A percentile compares a stretch with the other conserved stretches of the same genome.
Conservation (phyloP, 2,888 invertebrate genomes). For the Eumacrocentrus americanus region DNA sequence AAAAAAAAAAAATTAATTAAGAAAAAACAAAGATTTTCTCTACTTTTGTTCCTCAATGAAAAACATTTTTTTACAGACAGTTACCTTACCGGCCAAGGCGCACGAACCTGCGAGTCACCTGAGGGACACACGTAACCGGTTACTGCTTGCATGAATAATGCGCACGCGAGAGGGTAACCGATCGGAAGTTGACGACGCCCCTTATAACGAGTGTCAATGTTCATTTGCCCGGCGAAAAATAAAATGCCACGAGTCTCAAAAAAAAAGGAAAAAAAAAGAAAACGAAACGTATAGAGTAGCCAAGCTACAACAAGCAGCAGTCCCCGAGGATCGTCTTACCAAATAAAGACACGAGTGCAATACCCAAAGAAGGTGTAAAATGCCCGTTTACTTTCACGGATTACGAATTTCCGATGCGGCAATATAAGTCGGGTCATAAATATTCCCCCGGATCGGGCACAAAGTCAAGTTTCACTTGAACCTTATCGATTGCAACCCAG, state of each 20-base stretch:
- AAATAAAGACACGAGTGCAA: slow-evolving; percentile 8
- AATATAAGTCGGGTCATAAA: slow-evolving; percentile 3
- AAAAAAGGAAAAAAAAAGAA: background rate
- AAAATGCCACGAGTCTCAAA: slow-evolving; percentile 6
- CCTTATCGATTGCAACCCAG: background rate
- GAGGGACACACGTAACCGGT: slow-evolving; percentile 19
- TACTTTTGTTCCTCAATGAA: background rate
- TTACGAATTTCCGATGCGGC: background rate
- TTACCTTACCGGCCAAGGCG: background rate
- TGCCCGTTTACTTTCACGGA: slow-evolving; percentile 7
- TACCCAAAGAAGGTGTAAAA: slow-evolving; percentile 1
- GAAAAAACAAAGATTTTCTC: background rate
- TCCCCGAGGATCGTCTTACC: slow-evolving; percentile 10
- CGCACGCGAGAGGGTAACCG: slow-evolving; percentile 16
- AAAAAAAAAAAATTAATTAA: background rate
- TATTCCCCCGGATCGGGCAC: background rate
- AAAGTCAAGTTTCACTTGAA: slow-evolving; percentile 12
- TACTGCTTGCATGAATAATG: slow-evolving; percentile 29
- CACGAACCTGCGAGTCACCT: slow-evolving; percentile 10
- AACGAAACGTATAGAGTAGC: background rate
- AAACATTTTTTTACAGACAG: background rate
- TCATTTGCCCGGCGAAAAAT: slow-evolving; percentile 24
- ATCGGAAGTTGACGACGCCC: slow-evolving; percentile 29
- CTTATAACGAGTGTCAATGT: slow-evolving; percentile 30
- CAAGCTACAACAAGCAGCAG: background rate